Evolutionary conservation across 2,797 vertebrate genomes (phyloP).

Genomic region (Microctenopoma stevenorrisi): DNA sequence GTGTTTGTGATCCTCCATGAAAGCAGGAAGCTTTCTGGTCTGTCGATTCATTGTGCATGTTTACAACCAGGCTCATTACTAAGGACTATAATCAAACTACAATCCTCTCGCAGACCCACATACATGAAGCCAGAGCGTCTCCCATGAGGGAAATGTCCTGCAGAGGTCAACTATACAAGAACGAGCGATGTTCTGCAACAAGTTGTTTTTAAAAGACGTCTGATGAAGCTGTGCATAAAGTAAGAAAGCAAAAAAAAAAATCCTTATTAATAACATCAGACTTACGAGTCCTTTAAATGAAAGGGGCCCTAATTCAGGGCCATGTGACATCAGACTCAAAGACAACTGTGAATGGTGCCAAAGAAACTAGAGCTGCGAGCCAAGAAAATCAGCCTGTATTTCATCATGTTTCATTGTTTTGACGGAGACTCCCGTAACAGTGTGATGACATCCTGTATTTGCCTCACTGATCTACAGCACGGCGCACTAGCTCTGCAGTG

Average conservation of each 20-base stretch:
- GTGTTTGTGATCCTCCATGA: neutral
- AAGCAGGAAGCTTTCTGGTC: slow-evolving; percentile 9
- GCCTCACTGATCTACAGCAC: slow-evolving; percentile 3
- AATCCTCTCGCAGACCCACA: slow-evolving; percentile 29
- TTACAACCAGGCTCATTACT: slow-evolving; percentile 54
- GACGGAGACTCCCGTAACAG: slow-evolving; percentile 32
- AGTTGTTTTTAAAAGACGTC: too few relatives aligned
- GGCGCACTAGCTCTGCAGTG: neutral
- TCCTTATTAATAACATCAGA: too few relatives aligned
- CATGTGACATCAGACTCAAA: slow-evolving; percentile 29
- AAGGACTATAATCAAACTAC: slow-evolving; percentile 62
- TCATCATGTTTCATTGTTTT: slow-evolving; percentile 46
- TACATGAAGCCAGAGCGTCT: slow-evolving; percentile 29
- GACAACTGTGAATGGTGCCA: slow-evolving; percentile 9
- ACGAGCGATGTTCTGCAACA: slow-evolving; percentile 7
- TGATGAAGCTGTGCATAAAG: too few relatives aligned
- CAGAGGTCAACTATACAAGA: slow-evolving; percentile 15
- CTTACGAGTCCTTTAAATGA: neutral
- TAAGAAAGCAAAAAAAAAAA: too few relatives aligned
- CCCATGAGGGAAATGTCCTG: slow-evolving; percentile 30
- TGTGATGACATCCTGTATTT: slow-evolving; percentile 24
- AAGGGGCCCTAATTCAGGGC: neutral
- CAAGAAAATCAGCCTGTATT: slow-evolving; percentile 48
- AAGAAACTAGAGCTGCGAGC: slow-evolving; percentile 15
- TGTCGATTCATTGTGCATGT: slow-evolving; percentile 22